Base-by-base conservation (phyloP, 2,113 vertebrate species). In the Verasper variegatus region DNA sequence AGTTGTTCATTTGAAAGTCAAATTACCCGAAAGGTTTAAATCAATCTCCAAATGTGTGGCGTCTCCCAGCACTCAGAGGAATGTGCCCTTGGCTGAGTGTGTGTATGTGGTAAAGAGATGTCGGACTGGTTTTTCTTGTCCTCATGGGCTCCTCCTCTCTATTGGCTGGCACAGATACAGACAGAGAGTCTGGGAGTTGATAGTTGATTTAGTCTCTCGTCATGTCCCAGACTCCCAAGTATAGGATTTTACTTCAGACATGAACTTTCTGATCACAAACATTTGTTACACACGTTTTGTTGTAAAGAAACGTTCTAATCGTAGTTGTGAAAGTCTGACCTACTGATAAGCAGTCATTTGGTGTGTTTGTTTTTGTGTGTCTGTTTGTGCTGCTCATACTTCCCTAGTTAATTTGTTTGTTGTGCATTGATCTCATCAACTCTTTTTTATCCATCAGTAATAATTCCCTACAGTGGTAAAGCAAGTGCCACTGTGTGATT, bases 121-220 rank as follows among this genome's bases (percentile, higher is more conserved):
- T 73, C 17, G 10, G 40, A 88, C 92, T 80, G 83, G 88, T 89
- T 93, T 87, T 88, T 90, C 88, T 80, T 76, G 88, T 51, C 57
- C 23, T 64, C 12, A 15, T 15, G 26, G 54, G 23, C 45, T 82
- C 27, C 21, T 78, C 27, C 27, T 80, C 13, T 59, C 14, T 56
- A 17, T 68, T 49, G 47, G 24, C 60, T 79, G 49, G 40, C 45
- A 82, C 18, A 49, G 21, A 63, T 15, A 56, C 52, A 68, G 55
- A 70, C 52, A 68, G 55, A 70, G n/a, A 75, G 13, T 52, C 63
- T 37, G 18, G 9, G 59, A 67, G 68, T 15, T 74, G 27, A 65
- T 71, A 18, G 23, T 57, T 13, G 52, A 23, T 55, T 55, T 45
- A 24, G 62, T 74, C 24, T 75, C 45, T 51, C 27, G 58, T 78